Conservation (phyloP, 2,797 vertebrate species). For the Propithecus deckenii region DNA sequence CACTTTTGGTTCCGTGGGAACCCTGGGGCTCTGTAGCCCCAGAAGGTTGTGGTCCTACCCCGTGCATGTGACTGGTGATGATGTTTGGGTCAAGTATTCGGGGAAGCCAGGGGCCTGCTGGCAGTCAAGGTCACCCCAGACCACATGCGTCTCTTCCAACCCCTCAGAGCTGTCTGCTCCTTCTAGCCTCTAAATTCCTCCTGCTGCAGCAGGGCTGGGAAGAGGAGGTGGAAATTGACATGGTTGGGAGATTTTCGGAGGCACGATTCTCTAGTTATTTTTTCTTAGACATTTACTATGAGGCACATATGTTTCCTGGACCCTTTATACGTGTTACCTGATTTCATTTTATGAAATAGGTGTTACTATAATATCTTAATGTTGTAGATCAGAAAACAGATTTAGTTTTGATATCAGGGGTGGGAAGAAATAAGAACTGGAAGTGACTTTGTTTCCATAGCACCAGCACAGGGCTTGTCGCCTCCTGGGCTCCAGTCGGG, state of each 20-base stretch:
- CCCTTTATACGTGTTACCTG: background rate
- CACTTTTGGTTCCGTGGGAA: background rate
- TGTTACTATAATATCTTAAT: background rate
- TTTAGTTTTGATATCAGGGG: background rate
- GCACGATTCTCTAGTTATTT: background rate
- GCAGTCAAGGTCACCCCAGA: background rate
- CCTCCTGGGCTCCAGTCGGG: background rate
- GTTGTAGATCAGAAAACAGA: background rate
- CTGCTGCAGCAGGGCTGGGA: background rate
- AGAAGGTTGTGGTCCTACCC: background rate
- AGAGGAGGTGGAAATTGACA: background rate
- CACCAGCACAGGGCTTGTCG: background rate
- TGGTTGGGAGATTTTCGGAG: background rate
- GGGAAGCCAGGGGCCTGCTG: background rate
- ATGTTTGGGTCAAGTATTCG: background rate
- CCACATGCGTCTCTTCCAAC: background rate
- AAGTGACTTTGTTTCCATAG: background rate
- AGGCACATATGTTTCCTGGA: background rate
- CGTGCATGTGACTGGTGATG: background rate
- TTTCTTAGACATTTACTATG: background rate
- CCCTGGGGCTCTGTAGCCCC: slow-evolving; percentile 64
- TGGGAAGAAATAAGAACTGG: background rate
- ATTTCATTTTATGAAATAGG: background rate
- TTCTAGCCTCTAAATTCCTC: background rate
- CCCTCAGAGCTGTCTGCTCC: background rate